Base-by-base conservation (phyloP, 2,888 invertebrate species). In the Dendrolimus pini region DNA sequence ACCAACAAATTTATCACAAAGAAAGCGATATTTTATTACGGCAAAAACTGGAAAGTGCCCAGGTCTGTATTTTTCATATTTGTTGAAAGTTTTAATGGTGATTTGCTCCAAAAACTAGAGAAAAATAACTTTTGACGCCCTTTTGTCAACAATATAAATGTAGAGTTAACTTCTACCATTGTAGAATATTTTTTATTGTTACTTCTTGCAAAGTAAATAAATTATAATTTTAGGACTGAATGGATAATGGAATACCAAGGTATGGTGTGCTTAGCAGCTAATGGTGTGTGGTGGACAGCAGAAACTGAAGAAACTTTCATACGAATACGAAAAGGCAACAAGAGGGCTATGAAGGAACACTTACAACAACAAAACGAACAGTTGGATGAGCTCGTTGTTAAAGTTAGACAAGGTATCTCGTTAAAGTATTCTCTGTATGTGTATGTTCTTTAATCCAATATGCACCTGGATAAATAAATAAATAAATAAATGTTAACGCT, bases 201-300 rank as follows among this genome's bases (percentile, higher is more conserved):
- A 30, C n/a, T 42, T 14, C 7, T 53, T 57, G 6, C 30, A 6
- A 30, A 30, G 30, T 30, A 30, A 30, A 30, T 30, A 30, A 30
- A 30, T 30, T 30, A 30, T 30, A 30, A 30, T 30, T 30, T 30
- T 30, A 95, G 97, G 77, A 94, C 95, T 1, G 94, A 96, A 41
- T 98, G 98, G 98, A 97, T 98, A 91, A 74, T 97, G 75, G 94
- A 96, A 67, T 97, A 96, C 83, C 95, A 96, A 78, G 98, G 98
- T 56, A 96, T 96, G 96, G 93, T 96, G 54, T 93, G 95, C 64
- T 85, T 97, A 14, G 96, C 95, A 0, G 96, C 96, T 0, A 97
- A 97, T 88, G 95, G 96, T 70, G 95, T 98, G 1, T 98, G 98
- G 98, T 98, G 98, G 98, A 98, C 98, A 0, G 96, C 96, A 8